Conservation (phyloP, 2,797 vertebrate genomes). For the Dipus sagitta region DNA sequence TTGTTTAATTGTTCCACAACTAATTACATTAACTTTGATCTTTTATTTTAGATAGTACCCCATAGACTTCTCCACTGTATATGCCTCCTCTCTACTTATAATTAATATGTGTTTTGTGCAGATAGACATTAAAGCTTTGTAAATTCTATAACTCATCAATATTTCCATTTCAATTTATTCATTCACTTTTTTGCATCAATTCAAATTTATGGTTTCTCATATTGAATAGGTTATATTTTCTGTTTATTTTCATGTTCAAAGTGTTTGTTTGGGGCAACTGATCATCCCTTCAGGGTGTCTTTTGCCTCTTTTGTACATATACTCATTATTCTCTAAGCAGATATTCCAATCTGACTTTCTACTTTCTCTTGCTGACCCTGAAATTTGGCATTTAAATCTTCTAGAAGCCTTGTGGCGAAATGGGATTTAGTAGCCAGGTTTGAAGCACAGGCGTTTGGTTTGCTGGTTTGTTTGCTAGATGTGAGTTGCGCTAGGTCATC, state of each 20-base stretch:
- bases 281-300: neutral
- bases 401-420: neutral
- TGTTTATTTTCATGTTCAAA: conserved; percentile 11
- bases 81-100: neutral
- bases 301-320: conserved; percentile 6
- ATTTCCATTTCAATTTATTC: conserved; percentile 18
- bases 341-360: neutral
- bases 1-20: conserved; percentile 26
- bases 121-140: neutral
- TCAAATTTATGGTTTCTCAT: neutral
- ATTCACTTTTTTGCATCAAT: conserved; percentile 11
- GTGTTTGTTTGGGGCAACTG: neutral
- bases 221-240: conserved; percentile 3
- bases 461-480: neutral
- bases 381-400: neutral
- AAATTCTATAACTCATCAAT: conserved; percentile 11
- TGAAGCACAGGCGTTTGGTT: neutral
- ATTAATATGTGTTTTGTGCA: conserved; percentile 28
- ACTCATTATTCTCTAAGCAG: conserved; percentile 8
- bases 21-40: conserved; percentile 41
- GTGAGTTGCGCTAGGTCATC: neutral
- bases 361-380: neutral
- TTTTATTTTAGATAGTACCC: conserved; percentile 29
- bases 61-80: neutral
- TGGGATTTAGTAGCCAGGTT: conserved; percentile 39